phyloP scores from a whole-genome alignment of 2,113 vertebrate genomes.

The mouse (Mus musculus) region DNA sequence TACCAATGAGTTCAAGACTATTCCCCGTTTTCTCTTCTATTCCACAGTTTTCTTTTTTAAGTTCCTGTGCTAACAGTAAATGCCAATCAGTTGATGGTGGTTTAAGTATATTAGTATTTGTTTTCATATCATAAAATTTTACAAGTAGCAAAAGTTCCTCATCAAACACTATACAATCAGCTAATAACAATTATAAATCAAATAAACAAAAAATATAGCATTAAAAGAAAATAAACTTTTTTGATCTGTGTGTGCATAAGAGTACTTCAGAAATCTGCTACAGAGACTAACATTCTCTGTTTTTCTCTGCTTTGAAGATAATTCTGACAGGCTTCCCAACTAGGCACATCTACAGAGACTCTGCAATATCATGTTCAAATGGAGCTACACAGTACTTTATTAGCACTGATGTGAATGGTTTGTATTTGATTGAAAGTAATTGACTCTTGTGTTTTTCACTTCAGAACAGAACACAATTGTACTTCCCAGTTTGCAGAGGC shows the following conservation, averaged over 20 bases:
- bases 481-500: not conserved
- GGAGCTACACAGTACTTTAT: not conserved
- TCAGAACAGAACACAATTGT: not conserved
- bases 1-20: not conserved
- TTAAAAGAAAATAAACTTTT: not conserved
- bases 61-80: not conserved
- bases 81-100: not conserved
- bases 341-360: not conserved
- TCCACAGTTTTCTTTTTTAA: not conserved
- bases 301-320: not conserved
- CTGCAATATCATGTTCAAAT: too few species aligned
- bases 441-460: not conserved
- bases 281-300: not conserved
- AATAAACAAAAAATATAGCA: not conserved
- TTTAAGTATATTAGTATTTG: not conserved
- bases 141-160: not conserved
- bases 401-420: not conserved
- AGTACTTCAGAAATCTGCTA: not conserved
- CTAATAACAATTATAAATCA: not conserved
- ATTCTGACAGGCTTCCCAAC: not conserved
- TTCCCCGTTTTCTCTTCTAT: not conserved
- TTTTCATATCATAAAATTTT: conserved; percentile 2
- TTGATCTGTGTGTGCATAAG: not conserved
- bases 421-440: not conserved
- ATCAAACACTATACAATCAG: not conserved